Evolutionary conservation across 2,113 vertebrate genomes (phyloP).

Genomic region (Microtus richardsoni): DNA sequence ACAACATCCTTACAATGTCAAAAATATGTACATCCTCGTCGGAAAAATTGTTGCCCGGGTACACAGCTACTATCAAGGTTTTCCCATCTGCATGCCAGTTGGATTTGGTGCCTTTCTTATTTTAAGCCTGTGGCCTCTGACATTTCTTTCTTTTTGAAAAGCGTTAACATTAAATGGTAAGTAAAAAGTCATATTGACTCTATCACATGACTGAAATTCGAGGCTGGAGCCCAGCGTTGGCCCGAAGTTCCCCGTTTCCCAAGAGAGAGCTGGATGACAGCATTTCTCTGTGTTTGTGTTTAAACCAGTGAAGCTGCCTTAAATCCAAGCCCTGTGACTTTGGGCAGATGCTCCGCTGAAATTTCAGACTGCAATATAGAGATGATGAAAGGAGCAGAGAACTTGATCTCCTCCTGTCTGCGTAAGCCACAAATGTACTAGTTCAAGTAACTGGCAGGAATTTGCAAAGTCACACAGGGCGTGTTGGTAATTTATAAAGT

Average conservation of each 20-base stretch:
- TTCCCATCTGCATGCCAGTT: neutral
- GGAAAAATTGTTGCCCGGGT: neutral
- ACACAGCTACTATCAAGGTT: neutral
- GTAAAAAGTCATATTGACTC: neutral
- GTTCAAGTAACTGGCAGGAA: neutral
- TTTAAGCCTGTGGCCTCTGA: neutral
- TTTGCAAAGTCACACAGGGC: neutral
- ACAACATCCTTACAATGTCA: neutral
- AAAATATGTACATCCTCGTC: neutral
- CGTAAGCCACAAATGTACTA: conserved; percentile 38
- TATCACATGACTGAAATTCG: neutral
- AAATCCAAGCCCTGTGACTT: neutral
- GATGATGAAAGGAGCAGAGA: neutral
- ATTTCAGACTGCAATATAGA: neutral
- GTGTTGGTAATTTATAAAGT: conserved; percentile 36
- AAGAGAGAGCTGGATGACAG: neutral
- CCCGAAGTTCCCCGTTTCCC: neutral
- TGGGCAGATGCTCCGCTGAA: neutral
- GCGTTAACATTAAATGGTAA: conserved; percentile 8
- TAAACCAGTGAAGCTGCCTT: neutral
- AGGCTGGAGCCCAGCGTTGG: neutral
- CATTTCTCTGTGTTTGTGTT: neutral
- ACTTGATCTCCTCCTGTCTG: neutral
- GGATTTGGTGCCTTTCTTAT: neutral
- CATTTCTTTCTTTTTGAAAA: neutral